Conservation (phyloP, 2,888 invertebrate species). For the Gerosis bhagava region DNA sequence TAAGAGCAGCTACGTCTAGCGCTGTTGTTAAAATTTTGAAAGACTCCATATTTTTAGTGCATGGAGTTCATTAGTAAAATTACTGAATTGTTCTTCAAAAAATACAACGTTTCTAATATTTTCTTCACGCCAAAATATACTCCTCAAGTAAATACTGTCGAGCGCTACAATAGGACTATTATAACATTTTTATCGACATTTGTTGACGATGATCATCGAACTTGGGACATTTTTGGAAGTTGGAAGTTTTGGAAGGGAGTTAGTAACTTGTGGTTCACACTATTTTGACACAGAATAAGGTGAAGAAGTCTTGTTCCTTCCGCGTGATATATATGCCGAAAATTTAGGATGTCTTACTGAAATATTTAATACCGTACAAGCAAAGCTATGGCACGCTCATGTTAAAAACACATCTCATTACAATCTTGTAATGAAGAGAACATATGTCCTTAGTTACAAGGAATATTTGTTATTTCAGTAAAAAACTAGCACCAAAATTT, state of each 20-base stretch:
- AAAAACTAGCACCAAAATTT: constrained; percentile 3
- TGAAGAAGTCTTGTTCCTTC: not conserved
- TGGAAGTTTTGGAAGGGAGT: too few species aligned
- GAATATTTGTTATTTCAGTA: constrained; percentile 2
- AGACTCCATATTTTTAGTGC: constrained; percentile 36
- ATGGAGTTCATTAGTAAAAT: constrained; percentile 35
- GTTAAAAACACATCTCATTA: not conserved
- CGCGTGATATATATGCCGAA: not conserved
- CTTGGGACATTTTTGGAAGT: too few species aligned
- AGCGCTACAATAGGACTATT: constrained; percentile 5
- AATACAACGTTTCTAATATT: constrained; percentile 36
- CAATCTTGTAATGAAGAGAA: not conserved
- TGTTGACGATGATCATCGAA: too few species aligned
- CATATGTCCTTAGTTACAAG: constrained; percentile 4
- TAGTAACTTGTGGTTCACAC: too few species aligned
- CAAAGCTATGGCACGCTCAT: not conserved
- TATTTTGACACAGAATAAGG: too few species aligned
- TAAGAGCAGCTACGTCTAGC: constrained; percentile 21
- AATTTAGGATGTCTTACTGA: constrained; percentile 6
- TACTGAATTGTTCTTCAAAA: constrained; percentile 18
- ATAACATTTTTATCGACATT: too few species aligned
- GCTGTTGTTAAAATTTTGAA: constrained; percentile 28
- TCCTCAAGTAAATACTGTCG: constrained; percentile 4
- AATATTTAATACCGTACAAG: not conserved
- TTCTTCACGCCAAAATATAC: constrained; percentile 28